phyloP scores from a whole-genome alignment of 2,888 invertebrate species.

The Steinernema hermaphroditum region DNA sequence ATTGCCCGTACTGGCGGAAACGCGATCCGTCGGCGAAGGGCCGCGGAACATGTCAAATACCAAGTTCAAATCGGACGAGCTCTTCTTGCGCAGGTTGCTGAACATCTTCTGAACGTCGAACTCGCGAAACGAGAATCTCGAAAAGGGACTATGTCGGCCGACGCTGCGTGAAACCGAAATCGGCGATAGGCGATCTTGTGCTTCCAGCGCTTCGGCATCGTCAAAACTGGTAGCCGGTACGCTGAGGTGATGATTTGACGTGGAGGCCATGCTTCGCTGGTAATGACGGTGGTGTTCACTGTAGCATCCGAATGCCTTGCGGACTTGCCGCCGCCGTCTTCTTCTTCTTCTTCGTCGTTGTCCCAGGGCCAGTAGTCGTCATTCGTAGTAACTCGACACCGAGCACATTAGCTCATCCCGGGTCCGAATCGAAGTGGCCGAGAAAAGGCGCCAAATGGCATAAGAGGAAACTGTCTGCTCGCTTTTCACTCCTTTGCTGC shows the following conservation, averaged over 20 bases:
- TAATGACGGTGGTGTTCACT: not conserved
- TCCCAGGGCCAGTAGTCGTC: slow-evolving; percentile 30
- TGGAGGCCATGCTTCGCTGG: slow-evolving; percentile 1
- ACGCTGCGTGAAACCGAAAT: slow-evolving; percentile 1
- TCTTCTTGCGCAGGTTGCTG: slow-evolving; percentile 52
- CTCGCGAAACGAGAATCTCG: slow-evolving; percentile 3
- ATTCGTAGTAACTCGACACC: slow-evolving; percentile 31
- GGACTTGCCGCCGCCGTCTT: not conserved
- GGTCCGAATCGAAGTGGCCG: slow-evolving; percentile 8
- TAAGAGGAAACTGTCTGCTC: too few species aligned
- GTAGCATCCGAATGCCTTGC: slow-evolving; percentile 16
- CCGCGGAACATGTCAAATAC: slow-evolving; percentile 59
- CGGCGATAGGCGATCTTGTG: not conserved
- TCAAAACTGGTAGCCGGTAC: slow-evolving; percentile 3
- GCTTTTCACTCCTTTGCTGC: not conserved
- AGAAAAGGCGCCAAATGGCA: slow-evolving; percentile 29
- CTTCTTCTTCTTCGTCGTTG: slow-evolving; percentile 18
- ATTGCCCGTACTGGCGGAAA: slow-evolving; percentile 48
- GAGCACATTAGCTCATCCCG: slow-evolving; percentile 31
- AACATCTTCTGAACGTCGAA: slow-evolving; percentile 32
- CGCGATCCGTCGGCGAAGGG: slow-evolving; percentile 32
- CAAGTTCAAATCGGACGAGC: slow-evolving; percentile 56
- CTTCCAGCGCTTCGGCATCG: slow-evolving; percentile 20
- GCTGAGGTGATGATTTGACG: slow-evolving; percentile 18
- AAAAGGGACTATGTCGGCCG: slow-evolving; percentile 14